Base-by-base conservation (phyloP, 2,113 vertebrate genomes). In the Lophochroa leadbeateri region DNA sequence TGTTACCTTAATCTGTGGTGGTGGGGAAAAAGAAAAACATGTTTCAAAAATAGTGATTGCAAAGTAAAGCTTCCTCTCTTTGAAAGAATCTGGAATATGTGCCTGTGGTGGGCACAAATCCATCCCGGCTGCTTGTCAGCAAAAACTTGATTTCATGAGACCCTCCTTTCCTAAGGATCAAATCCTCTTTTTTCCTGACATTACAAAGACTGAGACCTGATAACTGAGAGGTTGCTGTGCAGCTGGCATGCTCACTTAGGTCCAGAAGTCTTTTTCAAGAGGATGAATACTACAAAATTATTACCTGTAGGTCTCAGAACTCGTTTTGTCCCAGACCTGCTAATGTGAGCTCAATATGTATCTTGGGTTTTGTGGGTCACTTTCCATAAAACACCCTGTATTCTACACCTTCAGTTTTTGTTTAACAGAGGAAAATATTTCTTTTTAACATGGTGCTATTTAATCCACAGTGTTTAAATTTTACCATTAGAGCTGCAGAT, bases 21-120 rank as follows among this genome's bases (percentile, higher is more conserved):
- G 3, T 39, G 4, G 18, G 25, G 13, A 11, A n/a, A n/a, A n/a
- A 12, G 13, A 11, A 58, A 57, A n/a, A 12, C 31, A 29, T 0
- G 0, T 81, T 81, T 68, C 55, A 43, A 21, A 86, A 63, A 43
- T 24, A 35, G 11, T 5, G 49, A 35, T 11, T 65, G 29, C 55
- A 29, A 89, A 63, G 77, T 50, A 35, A 85, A 93, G 18, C 35
- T 83, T 64, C 25, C 13, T 74, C 17, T 81, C 33, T 74, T 37
- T 58, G 43, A 63, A 43, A 39, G 19, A 58, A 10, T 33, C 46
- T 58, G 53, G 28, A 58, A 74, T 43, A 29, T 0, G 1, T 11
- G 11, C 21, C 49, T 41, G 3, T 17, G 28, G 13, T 39, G 24
- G 70, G n/a, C 46, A 57, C 0, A 1, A 46, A 50, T 52, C 46